These are phyloP conservation scores for Patella pellucida DNA, from an alignment of 2,888 invertebrate species.

Conservation along the genomic window DNA sequence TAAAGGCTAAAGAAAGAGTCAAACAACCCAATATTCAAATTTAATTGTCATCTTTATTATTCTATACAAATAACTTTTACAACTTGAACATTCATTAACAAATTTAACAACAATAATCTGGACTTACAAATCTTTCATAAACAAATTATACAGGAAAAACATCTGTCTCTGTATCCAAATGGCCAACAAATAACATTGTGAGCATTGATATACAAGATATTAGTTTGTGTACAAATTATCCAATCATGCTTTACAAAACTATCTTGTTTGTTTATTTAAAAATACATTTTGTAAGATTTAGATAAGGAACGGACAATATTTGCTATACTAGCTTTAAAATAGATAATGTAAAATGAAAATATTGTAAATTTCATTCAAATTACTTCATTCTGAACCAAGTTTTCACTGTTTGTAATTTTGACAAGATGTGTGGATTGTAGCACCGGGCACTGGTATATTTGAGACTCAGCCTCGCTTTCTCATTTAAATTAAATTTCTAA, in stretches of 20 bases:
- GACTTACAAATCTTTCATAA: background rate
- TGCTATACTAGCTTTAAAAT: no score
- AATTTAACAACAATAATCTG: no score
- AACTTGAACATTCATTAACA: background rate
- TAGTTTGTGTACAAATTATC: background rate
- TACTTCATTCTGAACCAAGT: no score
- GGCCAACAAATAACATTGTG: background rate
- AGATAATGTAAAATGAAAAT: no score
- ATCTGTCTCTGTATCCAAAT: background rate
- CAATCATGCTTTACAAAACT: constrained; percentile 2
- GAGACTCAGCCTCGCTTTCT: no score
- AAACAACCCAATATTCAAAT: background rate
- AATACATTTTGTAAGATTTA: no score
- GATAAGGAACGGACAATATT: no score
- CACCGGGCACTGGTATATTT: no score
- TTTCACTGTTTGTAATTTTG: no score
- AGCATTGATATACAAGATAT: background rate
- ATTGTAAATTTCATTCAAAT: no score
- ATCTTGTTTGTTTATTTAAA: background rate
- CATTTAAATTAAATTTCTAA: background rate
- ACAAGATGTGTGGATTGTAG: no score
- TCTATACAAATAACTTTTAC: constrained; percentile 1
- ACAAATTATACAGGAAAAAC: constrained; percentile 1
- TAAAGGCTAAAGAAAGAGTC: no score
- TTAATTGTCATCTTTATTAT: background rate